Evolutionary conservation across 2,888 invertebrate species (phyloP).

Genomic region (Sminthurinus aureus): DNA sequence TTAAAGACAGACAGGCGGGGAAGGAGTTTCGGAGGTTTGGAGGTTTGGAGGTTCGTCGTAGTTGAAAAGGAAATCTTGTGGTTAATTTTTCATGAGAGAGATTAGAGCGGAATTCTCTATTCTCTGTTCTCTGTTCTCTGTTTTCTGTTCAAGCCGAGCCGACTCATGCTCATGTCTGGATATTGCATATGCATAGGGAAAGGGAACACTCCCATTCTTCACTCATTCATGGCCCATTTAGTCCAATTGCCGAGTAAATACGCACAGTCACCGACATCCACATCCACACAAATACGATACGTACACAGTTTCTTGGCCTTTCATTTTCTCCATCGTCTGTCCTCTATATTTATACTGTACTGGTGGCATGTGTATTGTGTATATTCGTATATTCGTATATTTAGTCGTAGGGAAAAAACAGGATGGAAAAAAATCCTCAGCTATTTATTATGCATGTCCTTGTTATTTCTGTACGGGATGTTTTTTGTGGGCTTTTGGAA

Average conservation of each 20-base stretch:
- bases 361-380: no score
- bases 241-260: slow-evolving; percentile 11
- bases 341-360: no score
- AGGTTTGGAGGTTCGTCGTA: no score
- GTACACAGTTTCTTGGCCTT: not conserved
- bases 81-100: slow-evolving; percentile 28
- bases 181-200: no score
- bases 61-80: slow-evolving; percentile 22
- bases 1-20: not conserved
- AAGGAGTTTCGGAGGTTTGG: not conserved
- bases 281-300: not conserved
- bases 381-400: no score
- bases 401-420: not conserved
- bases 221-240: slow-evolving; percentile 20
- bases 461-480: not conserved
- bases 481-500: no score
- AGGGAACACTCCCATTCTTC: not conserved
- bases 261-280: not conserved
- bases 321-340: no score
- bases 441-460: not conserved
- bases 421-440: not conserved
- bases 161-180: no score
- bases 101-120: slow-evolving; percentile 3
- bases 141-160: no score
- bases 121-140: slow-evolving; percentile 2